These are phyloP conservation scores for Micrasema minimum DNA, from an alignment of 1,140 invertebrate species.

Conservation along the genomic window DNA sequence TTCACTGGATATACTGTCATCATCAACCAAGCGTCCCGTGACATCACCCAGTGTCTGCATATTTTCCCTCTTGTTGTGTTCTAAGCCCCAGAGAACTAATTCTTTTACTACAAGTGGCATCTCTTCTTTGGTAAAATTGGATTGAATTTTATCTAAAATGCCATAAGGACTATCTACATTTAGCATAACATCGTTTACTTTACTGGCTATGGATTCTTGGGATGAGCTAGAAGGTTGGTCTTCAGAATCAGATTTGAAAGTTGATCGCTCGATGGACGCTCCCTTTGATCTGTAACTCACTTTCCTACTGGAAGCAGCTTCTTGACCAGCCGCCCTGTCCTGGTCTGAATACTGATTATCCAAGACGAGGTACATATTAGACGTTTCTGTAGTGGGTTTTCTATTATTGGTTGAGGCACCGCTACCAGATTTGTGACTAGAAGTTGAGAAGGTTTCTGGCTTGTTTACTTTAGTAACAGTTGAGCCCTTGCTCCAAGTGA, in stretches of 20 bases:
- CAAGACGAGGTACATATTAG: slow-evolving; percentile 45
- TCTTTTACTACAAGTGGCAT: slow-evolving; percentile 33
- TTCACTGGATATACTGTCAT: slow-evolving; percentile 21
- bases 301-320: slow-evolving; percentile 21
- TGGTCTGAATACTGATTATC: slow-evolving; percentile 33
- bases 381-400: slow-evolving; percentile 42
- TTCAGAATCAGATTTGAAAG: slow-evolving; percentile 40
- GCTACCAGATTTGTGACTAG: slow-evolving; percentile 29
- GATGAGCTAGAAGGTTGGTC: slow-evolving; percentile 25
- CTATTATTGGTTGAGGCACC: slow-evolving; percentile 14
- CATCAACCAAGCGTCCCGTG: slow-evolving; percentile 38
- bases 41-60: slow-evolving; percentile 41
- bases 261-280: slow-evolving; percentile 48
- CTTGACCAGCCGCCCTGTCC: background rate
- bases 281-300: slow-evolving; percentile 41
- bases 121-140: slow-evolving; percentile 34
- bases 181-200: slow-evolving; percentile 31
- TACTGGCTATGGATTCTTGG: slow-evolving; percentile 11
- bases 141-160: slow-evolving; percentile 33
- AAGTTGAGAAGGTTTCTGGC: slow-evolving; percentile 24
- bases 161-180: slow-evolving; percentile 15
- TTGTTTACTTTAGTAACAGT: slow-evolving; percentile 28
- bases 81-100: slow-evolving; percentile 38
- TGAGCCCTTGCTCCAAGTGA: slow-evolving; percentile 46
- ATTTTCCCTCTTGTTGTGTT: slow-evolving; percentile 16